These are phyloP conservation scores for Prosopocoilus inquinatus DNA, from an alignment of 2,888 invertebrate genomes.

Conservation along the genomic window DNA sequence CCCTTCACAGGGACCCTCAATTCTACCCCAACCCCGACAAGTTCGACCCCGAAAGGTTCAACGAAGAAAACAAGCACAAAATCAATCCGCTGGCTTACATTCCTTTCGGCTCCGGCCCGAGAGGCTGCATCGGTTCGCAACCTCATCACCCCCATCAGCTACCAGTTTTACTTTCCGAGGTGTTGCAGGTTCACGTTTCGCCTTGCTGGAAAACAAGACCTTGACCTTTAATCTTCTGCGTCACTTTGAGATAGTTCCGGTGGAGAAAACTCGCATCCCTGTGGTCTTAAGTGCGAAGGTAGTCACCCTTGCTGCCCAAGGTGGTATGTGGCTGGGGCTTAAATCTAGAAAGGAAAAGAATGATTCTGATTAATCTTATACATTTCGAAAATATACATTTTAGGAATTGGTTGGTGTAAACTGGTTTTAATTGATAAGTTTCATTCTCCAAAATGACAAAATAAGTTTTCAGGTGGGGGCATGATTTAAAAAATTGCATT, in stretches of 20 bases:
- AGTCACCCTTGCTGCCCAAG: constrained; percentile 20
- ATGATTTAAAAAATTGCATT: too few species aligned
- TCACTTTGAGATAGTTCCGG: constrained; percentile 34
- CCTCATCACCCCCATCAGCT: too few species aligned
- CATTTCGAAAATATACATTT: too few species aligned
- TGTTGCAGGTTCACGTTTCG: constrained; percentile 29
- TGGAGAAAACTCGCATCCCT: constrained; percentile 35
- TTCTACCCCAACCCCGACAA: constrained; percentile 36
- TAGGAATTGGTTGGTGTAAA: too few species aligned
- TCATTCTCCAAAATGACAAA: too few species aligned
- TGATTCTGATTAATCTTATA: too few species aligned
- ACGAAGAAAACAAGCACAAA: constrained; percentile 55
- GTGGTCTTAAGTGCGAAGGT: constrained; percentile 20
- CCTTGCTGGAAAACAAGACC: constrained; percentile 35
- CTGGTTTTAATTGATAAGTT: too few species aligned
- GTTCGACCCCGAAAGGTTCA: constrained; percentile 45
- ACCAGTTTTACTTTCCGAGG: too few species aligned
- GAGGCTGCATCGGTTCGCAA: constrained; percentile 59
- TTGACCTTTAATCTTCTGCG: constrained; percentile 33
- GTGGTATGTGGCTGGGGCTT: constrained; percentile 26
- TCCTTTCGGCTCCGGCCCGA: constrained; percentile 54
- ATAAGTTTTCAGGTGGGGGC: too few species aligned
- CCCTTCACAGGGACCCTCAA: constrained; percentile 35
- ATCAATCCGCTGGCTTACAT: constrained; percentile 48
- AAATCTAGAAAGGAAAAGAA: constrained; percentile 19